Base-by-base conservation (phyloP, 1,140 invertebrate genomes). In the Heliconius congener region DNA sequence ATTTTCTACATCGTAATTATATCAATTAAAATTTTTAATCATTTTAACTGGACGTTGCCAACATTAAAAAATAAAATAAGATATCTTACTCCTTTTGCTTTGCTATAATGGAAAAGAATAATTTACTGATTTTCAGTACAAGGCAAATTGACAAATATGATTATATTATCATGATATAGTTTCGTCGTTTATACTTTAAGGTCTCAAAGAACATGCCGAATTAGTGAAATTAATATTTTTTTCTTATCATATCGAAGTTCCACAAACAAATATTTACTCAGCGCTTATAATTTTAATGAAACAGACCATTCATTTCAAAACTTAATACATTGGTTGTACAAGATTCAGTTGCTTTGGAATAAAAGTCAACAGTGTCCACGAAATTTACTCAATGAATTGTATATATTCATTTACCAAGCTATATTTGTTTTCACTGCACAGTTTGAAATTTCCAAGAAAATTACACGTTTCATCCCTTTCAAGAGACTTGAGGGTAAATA, bases 391-490 rank as follows among this genome's bases (percentile, higher is more conserved):
- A 34, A 75, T 66, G 52, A 60, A 75, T 42, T 66, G 60, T 66
- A 66, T 13, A n/a, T 66, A 75, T 75, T 75, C 30, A 75, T 66
- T 75, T 75, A 42, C 74, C 27, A 13, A 70, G 60, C 74, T 27
- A 76, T 66, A 76, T 76, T 50, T 76, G 39, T 34, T 70, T n/a
- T n/a, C 39, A 46, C 9, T 46, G 57, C 27, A 70, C 37, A 71
- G 42, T 71, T 76, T 70, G 30, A 27, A 39, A 76, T 13, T 70
- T 23, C 13, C 75, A 82, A 77, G 87, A 84, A 86, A 90, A 90
- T 87, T 86, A 86, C 78, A 85, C 73, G 81, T 82, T 84, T 76
- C 74, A 74, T 82, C 23, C 60, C 11, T 66, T 23, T 66, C 60
- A 3, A 27, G 3, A 66, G 23, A 66, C n/a, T 57, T 57, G 19